Conservation (phyloP, 2,113 vertebrate genomes). For the Amazona guildingii region DNA sequence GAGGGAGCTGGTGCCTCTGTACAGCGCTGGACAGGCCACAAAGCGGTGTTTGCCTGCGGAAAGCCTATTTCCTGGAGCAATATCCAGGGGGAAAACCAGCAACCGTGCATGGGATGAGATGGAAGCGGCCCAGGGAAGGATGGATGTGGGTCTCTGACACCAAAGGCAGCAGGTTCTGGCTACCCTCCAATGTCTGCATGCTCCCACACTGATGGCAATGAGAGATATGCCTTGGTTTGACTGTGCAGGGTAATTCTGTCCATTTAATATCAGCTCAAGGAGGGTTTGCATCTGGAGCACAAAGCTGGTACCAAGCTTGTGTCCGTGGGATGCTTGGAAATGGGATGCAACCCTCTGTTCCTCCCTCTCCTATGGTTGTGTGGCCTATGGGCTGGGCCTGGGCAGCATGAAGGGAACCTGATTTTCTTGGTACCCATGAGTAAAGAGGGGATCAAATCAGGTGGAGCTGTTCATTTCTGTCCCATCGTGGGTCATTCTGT, state of each 20-base stretch:
- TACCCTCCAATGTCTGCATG: rapidly evolving
- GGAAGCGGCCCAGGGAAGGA: neutral
- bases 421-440: neutral
- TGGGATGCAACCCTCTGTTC: neutral
- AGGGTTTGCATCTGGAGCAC: rapidly evolving
- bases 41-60: neutral
- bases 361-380: rapidly evolving
- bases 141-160: neutral
- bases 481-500: neutral
- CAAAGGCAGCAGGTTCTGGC: neutral
- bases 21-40: rapidly evolving
- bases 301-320: neutral
- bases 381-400: neutral
- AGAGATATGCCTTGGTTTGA: neutral
- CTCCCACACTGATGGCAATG: rapidly evolving
- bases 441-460: rapidly evolving
- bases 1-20: slow-evolving; percentile 46
- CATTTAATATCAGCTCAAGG: neutral
- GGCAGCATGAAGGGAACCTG: neutral
- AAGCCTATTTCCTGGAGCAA: neutral
- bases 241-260: neutral
- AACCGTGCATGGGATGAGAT: neutral
- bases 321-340: neutral
- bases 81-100: neutral
- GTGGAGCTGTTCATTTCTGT: neutral